Conservation (phyloP, 2,888 invertebrate genomes). For the Clostera curtula region DNA sequence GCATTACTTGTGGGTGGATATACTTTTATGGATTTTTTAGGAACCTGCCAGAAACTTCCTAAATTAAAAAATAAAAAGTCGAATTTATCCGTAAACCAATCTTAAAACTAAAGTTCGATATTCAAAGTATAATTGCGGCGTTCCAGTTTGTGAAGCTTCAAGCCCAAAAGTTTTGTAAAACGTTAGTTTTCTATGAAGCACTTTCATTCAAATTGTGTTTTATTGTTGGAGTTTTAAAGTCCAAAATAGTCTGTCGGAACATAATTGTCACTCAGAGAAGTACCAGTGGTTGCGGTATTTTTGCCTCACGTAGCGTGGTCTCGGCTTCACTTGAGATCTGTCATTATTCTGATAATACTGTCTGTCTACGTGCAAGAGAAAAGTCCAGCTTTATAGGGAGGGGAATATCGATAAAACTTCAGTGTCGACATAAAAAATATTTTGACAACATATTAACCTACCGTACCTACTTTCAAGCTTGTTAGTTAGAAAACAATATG, state of each 20-base stretch:
- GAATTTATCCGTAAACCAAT: too few relatives aligned
- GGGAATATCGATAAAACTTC: slow-evolving; percentile 28
- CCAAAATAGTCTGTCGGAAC: slow-evolving; percentile 12
- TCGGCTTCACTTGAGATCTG: slow-evolving; percentile 53
- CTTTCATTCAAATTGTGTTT: not conserved
- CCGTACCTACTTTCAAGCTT: too few relatives aligned
- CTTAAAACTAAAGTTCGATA: slow-evolving; percentile 15
- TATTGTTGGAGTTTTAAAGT: slow-evolving; percentile 4
- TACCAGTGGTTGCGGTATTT: slow-evolving; percentile 48
- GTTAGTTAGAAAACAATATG: too few relatives aligned
- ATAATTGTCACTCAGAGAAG: slow-evolving; percentile 30
- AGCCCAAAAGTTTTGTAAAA: not conserved
- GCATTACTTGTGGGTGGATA: too few relatives aligned
- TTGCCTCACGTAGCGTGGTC: slow-evolving; percentile 58
- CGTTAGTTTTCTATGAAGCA: not conserved
- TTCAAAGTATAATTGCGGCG: slow-evolving; percentile 24
- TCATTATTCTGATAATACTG: slow-evolving; percentile 72
- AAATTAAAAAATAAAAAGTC: too few relatives aligned
- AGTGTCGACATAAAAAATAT: slow-evolving; percentile 29
- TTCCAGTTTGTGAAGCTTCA: slow-evolving; percentile 2
- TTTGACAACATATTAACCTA: too few relatives aligned
- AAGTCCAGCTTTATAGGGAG: slow-evolving; percentile 41
- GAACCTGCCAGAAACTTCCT: too few relatives aligned
- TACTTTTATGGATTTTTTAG: too few relatives aligned
- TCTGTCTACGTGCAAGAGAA: slow-evolving; percentile 58